phyloP scores from a whole-genome alignment of 2,888 invertebrate species.

The Ectobius pallidus region DNA sequence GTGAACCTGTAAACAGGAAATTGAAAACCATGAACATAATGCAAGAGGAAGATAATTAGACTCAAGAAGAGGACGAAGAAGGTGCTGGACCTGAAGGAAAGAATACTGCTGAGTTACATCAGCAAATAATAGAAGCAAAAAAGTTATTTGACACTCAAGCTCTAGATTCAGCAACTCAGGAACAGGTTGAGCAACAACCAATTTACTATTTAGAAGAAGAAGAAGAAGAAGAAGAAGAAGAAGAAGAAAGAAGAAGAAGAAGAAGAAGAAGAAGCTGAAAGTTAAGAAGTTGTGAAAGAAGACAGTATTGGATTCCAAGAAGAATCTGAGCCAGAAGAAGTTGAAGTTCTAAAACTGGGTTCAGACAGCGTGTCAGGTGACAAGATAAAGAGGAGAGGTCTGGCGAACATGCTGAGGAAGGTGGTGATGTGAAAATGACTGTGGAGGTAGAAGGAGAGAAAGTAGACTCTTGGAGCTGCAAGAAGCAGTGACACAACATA shows the following conservation, averaged over 20 bases:
- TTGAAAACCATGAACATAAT: slow-evolving; percentile 62
- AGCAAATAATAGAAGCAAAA: slow-evolving; percentile 83
- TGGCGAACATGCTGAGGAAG: slow-evolving; percentile 62
- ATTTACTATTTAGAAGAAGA: slow-evolving; percentile 68
- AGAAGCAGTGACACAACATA: slow-evolving; percentile 74
- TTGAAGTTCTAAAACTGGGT: not conserved
- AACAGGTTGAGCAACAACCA: slow-evolving; percentile 77
- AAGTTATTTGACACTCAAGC: slow-evolving; percentile 69
- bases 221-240: too few relatives aligned
- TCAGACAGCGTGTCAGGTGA: slow-evolving; percentile 9
- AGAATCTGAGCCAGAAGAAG: not conserved
- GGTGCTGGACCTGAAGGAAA: slow-evolving; percentile 52
- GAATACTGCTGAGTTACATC: slow-evolving; percentile 74
- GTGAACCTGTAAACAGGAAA: slow-evolving; percentile 68
- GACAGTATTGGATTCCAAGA: slow-evolving; percentile 53
- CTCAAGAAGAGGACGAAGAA: slow-evolving; percentile 54
- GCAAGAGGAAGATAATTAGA: slow-evolving; percentile 49
- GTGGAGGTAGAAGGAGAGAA: slow-evolving; percentile 72
- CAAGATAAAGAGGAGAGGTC: not conserved
- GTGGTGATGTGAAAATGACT: slow-evolving; percentile 55
- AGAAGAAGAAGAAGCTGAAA: slow-evolving; percentile 62
- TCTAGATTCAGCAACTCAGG: slow-evolving; percentile 65
- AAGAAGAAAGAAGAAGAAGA: too few relatives aligned
- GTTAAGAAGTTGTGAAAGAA: too few relatives aligned
- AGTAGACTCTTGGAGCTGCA: slow-evolving; percentile 69